phyloP scores from a whole-genome alignment of 2,113 vertebrate genomes.

The Pseudopodoces humilis region DNA sequence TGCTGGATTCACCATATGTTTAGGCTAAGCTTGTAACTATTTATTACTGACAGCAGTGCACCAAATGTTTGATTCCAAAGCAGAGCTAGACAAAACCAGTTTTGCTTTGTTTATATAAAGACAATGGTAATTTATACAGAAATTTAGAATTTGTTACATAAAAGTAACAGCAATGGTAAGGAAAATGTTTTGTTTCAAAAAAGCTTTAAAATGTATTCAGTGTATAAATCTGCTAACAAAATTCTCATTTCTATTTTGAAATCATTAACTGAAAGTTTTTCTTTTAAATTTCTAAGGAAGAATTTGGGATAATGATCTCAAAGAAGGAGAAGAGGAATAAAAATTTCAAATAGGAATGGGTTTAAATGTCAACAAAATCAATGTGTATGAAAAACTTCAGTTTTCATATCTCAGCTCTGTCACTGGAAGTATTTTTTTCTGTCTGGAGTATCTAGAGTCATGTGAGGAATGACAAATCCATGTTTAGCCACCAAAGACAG shows the following conservation, averaged over 20 bases:
- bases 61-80: background rate
- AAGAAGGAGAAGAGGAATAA: background rate
- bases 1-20: background rate
- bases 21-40: background rate
- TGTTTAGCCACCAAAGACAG: background rate
- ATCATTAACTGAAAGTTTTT: background rate
- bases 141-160: background rate
- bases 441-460: background rate
- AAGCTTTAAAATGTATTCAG: background rate
- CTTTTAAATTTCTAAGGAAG: background rate
- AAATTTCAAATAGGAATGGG: background rate
- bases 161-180: background rate
- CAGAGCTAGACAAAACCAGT: background rate
- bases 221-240: background rate
- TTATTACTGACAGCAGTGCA: background rate
- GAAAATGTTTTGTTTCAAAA: background rate
- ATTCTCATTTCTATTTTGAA: background rate
- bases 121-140: background rate
- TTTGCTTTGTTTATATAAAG: background rate
- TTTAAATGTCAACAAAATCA: background rate
- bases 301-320: background rate
- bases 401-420: background rate
- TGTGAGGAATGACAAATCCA: background rate
- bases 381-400: background rate
- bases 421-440: background rate